phyloP scores from a whole-genome alignment of 2,888 invertebrate genomes.

The Hyposoter didymator region DNA sequence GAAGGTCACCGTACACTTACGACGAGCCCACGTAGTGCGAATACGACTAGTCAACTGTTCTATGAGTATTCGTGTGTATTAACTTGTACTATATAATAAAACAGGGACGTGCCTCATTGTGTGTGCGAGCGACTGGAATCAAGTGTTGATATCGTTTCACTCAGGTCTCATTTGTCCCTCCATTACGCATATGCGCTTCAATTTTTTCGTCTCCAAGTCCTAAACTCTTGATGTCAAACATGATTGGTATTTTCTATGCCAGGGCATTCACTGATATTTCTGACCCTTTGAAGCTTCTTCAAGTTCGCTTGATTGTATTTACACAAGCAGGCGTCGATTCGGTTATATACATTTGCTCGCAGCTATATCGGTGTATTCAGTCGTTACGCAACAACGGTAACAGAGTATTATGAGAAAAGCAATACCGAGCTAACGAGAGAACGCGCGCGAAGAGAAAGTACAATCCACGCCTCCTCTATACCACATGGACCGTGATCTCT shows the following conservation, averaged over 20 bases:
- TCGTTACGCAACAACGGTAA: slow-evolving; percentile 35
- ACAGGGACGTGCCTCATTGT: slow-evolving; percentile 25
- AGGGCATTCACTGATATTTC: background rate
- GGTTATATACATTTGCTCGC: slow-evolving; percentile 65
- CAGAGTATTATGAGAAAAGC: slow-evolving; percentile 44
- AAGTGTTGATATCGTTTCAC: slow-evolving; percentile 22
- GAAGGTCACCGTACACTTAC: slow-evolving; percentile 82
- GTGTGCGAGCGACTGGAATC: slow-evolving; percentile 58
- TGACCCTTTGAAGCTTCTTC: slow-evolving; percentile 24
- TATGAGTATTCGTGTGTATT: slow-evolving; percentile 35
- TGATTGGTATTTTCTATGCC: background rate
- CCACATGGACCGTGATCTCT: slow-evolving; percentile 73
- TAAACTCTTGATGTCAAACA: background rate
- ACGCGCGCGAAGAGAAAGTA: slow-evolving; percentile 75
- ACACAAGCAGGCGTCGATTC: background rate
- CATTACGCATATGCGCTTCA: background rate
- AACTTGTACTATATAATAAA: background rate
- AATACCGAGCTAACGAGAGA: slow-evolving; percentile 74
- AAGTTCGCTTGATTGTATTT: background rate
- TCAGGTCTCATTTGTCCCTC: background rate
- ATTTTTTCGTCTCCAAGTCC: background rate
- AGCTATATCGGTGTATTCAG: background rate
- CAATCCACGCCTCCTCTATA: slow-evolving; percentile 60
- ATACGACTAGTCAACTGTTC: slow-evolving; percentile 23
- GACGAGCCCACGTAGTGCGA: slow-evolving; percentile 32